Percentiles rank a stretch among this genome's conserved stretches.
Evolutionary conservation across 2,888 invertebrate species (phyloP).

Genomic region (Fabriciana adippe): DNA sequence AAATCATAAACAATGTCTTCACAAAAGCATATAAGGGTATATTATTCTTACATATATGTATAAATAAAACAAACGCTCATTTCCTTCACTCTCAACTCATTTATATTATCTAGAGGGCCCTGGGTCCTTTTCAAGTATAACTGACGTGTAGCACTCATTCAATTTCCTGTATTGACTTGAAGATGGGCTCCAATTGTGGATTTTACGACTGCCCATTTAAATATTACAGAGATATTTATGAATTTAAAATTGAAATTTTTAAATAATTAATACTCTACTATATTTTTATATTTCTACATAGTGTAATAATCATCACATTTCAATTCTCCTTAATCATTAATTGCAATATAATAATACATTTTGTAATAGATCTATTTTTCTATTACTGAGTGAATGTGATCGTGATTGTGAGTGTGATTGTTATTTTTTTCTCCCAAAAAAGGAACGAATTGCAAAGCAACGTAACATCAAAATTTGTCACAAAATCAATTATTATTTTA

Average conservation of each 20-base stretch:
- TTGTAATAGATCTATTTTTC: too few species aligned
- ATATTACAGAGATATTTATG: neutral
- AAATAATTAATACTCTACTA: neutral
- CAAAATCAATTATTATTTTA: too few species aligned
- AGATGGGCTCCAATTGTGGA: constrained; percentile 19
- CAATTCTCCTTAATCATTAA: too few species aligned
- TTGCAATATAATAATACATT: too few species aligned
- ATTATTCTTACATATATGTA: neutral
- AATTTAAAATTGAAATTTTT: neutral
- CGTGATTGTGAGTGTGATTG: too few species aligned
- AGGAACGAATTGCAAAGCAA: too few species aligned
- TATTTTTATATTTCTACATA: too few species aligned
- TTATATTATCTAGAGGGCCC: constrained; percentile 28
- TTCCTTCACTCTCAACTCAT: constrained; percentile 31
- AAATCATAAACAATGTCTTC: too few species aligned
- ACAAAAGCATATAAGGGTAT: neutral
- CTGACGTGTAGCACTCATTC: constrained; percentile 51
- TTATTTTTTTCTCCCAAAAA: too few species aligned
- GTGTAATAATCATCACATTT: too few species aligned
- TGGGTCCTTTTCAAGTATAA: constrained; percentile 46
- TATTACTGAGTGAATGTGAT: too few species aligned
- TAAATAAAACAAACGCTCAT: constrained; percentile 30
- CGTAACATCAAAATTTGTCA: too few species aligned
- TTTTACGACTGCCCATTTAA: neutral
- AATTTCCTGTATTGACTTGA: constrained; percentile 48